phyloP scores from a whole-genome alignment of 1,140 invertebrate species.

The Drosophila melanica region DNA sequence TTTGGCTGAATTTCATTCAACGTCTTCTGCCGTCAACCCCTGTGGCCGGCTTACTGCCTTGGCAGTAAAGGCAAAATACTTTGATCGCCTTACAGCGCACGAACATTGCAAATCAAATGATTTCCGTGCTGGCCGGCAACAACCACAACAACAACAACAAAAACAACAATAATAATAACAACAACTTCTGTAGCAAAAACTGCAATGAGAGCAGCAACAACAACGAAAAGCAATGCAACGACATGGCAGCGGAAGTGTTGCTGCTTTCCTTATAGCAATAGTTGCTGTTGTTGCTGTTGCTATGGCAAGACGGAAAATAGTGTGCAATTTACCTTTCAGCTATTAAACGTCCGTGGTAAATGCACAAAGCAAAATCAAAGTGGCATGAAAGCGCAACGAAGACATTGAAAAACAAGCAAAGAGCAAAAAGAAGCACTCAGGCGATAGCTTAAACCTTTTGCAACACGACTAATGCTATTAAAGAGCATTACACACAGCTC shows the following conservation, averaged over 20 bases:
- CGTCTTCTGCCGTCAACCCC: neutral
- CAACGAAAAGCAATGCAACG: conserved; percentile 51
- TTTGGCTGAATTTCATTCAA: conserved; percentile 9
- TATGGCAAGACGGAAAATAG: conserved; percentile 66
- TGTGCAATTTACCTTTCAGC: conserved; percentile 80
- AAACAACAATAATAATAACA: conserved; percentile 1
- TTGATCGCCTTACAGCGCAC: conserved; percentile 75
- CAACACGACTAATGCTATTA: conserved; percentile 75
- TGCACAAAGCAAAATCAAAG: conserved; percentile 79
- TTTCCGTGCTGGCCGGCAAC: conserved; percentile 70
- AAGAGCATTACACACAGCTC: conserved; percentile 50
- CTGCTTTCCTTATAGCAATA: conserved; percentile 43
- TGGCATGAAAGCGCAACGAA: conserved; percentile 77
- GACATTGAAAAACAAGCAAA: conserved; percentile 49
- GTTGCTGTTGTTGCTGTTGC: conserved; percentile 41
- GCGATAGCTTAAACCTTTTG: conserved; percentile 74
- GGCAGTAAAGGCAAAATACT: conserved; percentile 55
- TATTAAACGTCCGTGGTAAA: conserved; percentile 79
- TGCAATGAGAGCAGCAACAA: conserved; percentile 30
- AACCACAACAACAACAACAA: conserved; percentile 16
- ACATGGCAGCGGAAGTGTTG: conserved; percentile 74
- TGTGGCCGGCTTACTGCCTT: neutral
- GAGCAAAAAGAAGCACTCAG: conserved; percentile 48
- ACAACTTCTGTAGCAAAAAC: conserved; percentile 17
- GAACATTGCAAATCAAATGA: conserved; percentile 77